Percentiles rank a stretch among this genome's conserved stretches.
Conservation (phyloP, 1,140 invertebrate genomes). For the Babylonia areolata region DNA sequence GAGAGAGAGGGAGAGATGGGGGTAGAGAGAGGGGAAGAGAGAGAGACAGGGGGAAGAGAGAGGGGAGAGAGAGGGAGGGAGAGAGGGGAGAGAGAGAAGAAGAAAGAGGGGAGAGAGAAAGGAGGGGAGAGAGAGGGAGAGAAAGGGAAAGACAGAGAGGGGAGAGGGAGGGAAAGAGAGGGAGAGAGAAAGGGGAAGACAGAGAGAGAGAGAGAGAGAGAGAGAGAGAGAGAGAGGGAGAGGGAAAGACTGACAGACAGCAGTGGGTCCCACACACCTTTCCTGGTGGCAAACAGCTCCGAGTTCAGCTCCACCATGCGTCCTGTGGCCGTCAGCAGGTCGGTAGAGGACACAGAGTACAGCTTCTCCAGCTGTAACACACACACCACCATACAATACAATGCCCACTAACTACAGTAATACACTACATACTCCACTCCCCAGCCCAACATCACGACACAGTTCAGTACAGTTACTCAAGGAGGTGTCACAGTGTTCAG, state of each 20-base stretch:
- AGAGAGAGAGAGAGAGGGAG: background rate
- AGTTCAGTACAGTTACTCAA: too few species aligned
- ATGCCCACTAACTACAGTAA: too few species aligned
- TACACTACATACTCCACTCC: too few species aligned
- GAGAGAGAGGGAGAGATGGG: too few species aligned
- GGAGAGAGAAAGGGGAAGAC: background rate
- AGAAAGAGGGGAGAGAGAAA: too few species aligned
- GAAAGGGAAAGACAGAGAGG: background rate
- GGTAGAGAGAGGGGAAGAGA: too few species aligned
- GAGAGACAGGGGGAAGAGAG: too few species aligned
- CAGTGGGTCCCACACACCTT: constrained; percentile 22
- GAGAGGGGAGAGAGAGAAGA: too few species aligned
- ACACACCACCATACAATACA: background rate
- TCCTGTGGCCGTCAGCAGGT: constrained; percentile 27
- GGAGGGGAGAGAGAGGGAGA: background rate
- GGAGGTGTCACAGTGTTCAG: too few species aligned
- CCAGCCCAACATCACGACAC: too few species aligned
- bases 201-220: background rate
- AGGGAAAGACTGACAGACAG: background rate
- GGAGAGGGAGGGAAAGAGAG: background rate
- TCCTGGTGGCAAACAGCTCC: constrained; percentile 30
- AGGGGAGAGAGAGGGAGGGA: too few species aligned
- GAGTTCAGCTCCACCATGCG: constrained; percentile 33
- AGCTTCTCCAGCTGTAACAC: constrained; percentile 38
- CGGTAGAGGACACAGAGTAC: constrained; percentile 34